A percentile compares a stretch with the other conserved stretches of the same genome.
Conservation (phyloP, 1,140 invertebrate genomes). For the Drosophila carrolli region DNA sequence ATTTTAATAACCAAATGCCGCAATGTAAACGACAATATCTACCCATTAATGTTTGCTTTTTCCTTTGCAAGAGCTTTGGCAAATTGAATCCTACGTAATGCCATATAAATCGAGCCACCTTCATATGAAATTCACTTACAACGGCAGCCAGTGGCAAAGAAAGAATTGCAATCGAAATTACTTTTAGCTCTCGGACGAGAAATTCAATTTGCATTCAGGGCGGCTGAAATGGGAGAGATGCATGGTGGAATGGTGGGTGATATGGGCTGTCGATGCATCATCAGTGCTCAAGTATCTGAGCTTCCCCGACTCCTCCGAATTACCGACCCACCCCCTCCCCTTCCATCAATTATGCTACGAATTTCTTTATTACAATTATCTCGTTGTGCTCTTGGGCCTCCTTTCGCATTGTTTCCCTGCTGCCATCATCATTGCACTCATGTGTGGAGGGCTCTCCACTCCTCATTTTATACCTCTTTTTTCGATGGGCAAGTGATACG, state of each 20-base stretch:
- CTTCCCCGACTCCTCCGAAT: not conserved
- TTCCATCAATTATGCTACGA: constrained; percentile 40
- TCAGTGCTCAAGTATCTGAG: constrained; percentile 35
- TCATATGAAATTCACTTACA: constrained; percentile 63
- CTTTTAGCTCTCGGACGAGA: constrained; percentile 38
- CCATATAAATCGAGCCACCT: constrained; percentile 51
- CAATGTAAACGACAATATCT: not conserved
- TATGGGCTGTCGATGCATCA: constrained; percentile 28
- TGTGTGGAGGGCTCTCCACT: constrained; percentile 33
- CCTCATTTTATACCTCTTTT: not conserved
- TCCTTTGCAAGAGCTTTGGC: constrained; percentile 28
- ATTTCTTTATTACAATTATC: constrained; percentile 71
- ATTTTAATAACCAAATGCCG: not conserved
- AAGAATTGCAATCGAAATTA: constrained; percentile 58
- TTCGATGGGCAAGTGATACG: constrained; percentile 64
- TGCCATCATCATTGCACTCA: constrained; percentile 27
- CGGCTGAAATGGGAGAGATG: constrained; percentile 14
- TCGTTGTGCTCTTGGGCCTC: constrained; percentile 48
- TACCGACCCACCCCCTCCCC: not conserved
- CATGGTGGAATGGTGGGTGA: not conserved
- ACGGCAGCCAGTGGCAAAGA: constrained; percentile 30
- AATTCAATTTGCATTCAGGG: constrained; percentile 58
- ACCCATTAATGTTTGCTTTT: not conserved
- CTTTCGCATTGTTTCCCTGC: constrained; percentile 53
- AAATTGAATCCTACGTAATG: constrained; percentile 53